phyloP scores from a whole-genome alignment of 1,140 invertebrate genomes.

The Sitophilus oryzae region DNA sequence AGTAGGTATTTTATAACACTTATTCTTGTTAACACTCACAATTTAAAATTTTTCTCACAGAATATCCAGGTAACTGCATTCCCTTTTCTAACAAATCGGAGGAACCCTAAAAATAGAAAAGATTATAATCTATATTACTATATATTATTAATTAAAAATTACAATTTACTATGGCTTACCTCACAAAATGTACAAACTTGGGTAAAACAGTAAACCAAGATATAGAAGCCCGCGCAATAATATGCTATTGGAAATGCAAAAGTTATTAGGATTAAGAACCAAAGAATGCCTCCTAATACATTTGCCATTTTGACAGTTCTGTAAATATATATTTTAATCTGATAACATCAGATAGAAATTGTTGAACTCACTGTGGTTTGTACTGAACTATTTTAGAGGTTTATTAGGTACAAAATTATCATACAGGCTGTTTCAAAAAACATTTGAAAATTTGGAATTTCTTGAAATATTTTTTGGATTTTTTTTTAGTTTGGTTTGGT shows the following conservation, averaged over 20 bases:
- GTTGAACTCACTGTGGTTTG: too few relatives aligned
- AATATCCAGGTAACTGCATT: conserved; percentile 19
- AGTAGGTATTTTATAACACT: background rate
- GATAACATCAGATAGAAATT: too few relatives aligned
- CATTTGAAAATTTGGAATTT: too few relatives aligned
- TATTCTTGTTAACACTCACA: conserved; percentile 13
- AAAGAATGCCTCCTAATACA: too few relatives aligned
- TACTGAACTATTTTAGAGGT: too few relatives aligned
- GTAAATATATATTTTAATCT: background rate
- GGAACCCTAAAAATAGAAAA: conserved; percentile 4
- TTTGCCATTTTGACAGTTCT: too few relatives aligned
- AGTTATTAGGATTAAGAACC: too few relatives aligned
- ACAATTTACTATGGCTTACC: background rate
- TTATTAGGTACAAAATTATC: too few relatives aligned
- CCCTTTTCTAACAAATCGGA: conserved; percentile 13
- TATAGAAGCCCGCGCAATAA: background rate
- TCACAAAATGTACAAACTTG: background rate
- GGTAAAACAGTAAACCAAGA: conserved; percentile 1
- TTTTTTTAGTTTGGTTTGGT: too few relatives aligned
- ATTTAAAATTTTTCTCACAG: conserved; percentile 10
- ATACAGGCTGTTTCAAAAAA: too few relatives aligned
- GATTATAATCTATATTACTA: background rate
- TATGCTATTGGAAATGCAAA: background rate
- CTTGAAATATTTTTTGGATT: too few relatives aligned
- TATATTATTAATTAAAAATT: background rate